A percentile compares a stretch with the other conserved stretches of the same genome.
Evolutionary conservation across 2,113 vertebrate genomes (phyloP).

Genomic region (Boulengeromyrus knoepffleri): DNA sequence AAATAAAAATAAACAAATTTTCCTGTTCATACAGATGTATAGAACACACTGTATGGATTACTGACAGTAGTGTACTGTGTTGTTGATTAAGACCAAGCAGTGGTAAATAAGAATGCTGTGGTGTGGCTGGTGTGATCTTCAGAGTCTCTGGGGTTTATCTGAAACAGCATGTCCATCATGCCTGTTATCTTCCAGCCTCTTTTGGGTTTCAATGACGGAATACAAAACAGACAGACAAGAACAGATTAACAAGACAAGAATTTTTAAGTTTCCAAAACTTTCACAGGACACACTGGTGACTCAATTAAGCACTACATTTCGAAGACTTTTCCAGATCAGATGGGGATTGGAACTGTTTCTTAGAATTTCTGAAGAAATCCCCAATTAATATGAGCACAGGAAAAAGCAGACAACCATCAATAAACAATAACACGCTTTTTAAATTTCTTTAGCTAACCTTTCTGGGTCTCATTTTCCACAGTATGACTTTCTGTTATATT

Average conservation of each 20-base stretch:
- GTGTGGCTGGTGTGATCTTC: not conserved
- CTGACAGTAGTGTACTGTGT: not conserved
- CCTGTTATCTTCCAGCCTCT: not conserved
- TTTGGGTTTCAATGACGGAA: not conserved
- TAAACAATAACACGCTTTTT: not conserved
- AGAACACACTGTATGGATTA: not conserved
- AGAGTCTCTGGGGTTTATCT: not conserved
- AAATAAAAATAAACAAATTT: not conserved
- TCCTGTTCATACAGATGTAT: not conserved
- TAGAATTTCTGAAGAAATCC: conserved; percentile 1
- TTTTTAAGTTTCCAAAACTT: not conserved
- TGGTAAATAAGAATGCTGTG: not conserved
- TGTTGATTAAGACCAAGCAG: not conserved
- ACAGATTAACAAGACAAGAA: not conserved
- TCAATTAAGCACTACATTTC: not conserved
- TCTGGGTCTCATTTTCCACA: not conserved
- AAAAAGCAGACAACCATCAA: not conserved
- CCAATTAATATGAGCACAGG: not conserved
- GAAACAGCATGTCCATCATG: conserved; percentile 13
- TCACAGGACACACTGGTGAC: not conserved
- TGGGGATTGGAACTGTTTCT: not conserved
- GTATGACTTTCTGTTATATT: not conserved
- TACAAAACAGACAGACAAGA: not conserved
- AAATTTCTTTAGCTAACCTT: not conserved
- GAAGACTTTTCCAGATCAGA: not conserved